phyloP scores from a whole-genome alignment of 2,113 vertebrate species.

The Capreolus pygargus region DNA sequence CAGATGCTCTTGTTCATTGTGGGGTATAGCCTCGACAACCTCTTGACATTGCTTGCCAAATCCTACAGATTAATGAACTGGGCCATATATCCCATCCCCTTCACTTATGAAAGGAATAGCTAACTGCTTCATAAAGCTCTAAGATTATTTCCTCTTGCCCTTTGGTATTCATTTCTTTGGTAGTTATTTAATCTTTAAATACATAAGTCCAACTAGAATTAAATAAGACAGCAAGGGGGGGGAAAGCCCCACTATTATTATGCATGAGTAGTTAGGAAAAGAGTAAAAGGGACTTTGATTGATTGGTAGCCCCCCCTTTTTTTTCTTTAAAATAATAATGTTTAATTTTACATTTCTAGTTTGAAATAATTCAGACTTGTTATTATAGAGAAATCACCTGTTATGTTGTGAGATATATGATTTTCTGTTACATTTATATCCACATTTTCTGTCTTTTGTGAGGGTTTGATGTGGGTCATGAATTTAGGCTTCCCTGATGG shows the following conservation, averaged over 20 bases:
- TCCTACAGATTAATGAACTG: slow-evolving; percentile 83
- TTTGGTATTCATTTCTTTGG: slow-evolving; percentile 76
- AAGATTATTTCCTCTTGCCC: slow-evolving; percentile 83
- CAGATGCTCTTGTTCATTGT: slow-evolving; percentile 78
- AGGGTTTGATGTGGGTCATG: background rate
- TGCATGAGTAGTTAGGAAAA: background rate
- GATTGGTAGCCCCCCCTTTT: background rate
- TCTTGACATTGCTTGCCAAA: slow-evolving; percentile 82
- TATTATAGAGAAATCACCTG: background rate
- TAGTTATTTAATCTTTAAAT: slow-evolving; percentile 83
- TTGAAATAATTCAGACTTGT: background rate
- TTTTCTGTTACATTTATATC: background rate
- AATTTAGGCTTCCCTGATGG: background rate
- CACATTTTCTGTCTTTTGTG: background rate
- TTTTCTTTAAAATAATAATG: background rate
- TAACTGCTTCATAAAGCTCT: slow-evolving; percentile 84
- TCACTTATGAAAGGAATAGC: slow-evolving; percentile 74
- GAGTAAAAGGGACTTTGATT: background rate
- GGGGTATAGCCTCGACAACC: slow-evolving; percentile 79
- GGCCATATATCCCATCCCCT: slow-evolving; percentile 82
- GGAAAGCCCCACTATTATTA: background rate
- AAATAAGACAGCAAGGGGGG: slow-evolving; percentile 74
- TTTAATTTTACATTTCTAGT: background rate
- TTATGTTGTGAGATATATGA: background rate
- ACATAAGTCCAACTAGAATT: slow-evolving; percentile 75